These are phyloP conservation scores for Cyphomyrus discorhynchus DNA, from an alignment of 2,113 vertebrate genomes.

Conservation along the genomic window DNA sequence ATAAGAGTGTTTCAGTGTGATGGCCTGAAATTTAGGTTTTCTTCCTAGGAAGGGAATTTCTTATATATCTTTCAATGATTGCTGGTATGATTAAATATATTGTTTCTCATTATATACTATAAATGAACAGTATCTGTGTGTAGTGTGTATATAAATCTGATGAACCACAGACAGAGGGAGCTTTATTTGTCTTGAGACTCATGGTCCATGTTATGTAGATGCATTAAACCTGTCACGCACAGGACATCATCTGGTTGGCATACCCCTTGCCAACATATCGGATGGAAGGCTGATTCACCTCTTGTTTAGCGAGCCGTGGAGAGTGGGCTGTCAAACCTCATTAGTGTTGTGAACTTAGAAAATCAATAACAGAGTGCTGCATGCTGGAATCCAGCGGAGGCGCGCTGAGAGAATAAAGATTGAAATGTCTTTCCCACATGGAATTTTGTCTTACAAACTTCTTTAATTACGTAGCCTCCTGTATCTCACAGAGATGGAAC, in stretches of 20 bases:
- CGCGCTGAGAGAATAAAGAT: neutral
- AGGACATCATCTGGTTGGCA: neutral
- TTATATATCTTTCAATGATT: neutral
- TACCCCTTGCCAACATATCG: neutral
- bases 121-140: neutral
- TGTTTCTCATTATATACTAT: neutral
- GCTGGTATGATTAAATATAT: neutral
- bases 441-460: neutral
- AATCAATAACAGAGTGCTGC: constrained; percentile 5
- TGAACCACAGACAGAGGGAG: neutral
- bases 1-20: neutral
- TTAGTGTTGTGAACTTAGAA: constrained; percentile 11
- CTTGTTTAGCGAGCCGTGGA: constrained; percentile 11
- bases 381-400: neutral
- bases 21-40: neutral
- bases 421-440: neutral
- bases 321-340: constrained; percentile 12
- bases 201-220: neutral
- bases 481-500: neutral
- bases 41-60: neutral
- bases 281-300: neutral
- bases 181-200: neutral
- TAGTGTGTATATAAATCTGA: neutral
- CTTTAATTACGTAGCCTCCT: neutral
- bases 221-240: neutral